Evolutionary conservation across 2,113 vertebrate species (phyloP).

Genomic region (Zosterops borbonicus): DNA sequence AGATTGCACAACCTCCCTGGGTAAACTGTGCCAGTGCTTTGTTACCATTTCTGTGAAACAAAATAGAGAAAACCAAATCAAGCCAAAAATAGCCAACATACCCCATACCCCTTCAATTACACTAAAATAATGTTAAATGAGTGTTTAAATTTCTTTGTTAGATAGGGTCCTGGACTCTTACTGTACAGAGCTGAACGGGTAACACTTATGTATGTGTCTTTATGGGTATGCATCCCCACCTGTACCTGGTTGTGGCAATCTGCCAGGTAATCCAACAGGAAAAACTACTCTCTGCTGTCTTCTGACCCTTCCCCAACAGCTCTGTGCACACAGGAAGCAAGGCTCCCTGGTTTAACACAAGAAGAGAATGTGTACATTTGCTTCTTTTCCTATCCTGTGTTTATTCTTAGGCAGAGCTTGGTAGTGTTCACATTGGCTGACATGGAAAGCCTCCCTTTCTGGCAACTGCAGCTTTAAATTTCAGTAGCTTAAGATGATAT

Average conservation of each 20-base stretch:
- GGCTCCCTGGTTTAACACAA: background rate
- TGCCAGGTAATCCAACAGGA: background rate
- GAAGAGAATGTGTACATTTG: rapidly evolving
- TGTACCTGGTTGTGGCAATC: rapidly evolving
- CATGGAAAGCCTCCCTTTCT: background rate
- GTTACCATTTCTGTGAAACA: background rate
- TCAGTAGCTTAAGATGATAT: background rate
- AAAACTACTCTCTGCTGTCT: background rate
- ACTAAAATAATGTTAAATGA: background rate
- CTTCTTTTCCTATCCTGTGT: background rate
- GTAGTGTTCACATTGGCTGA: background rate
- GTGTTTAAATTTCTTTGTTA: background rate
- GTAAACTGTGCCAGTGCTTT: background rate
- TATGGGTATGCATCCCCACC: rapidly evolving
- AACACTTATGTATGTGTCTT: background rate
- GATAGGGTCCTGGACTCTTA: background rate
- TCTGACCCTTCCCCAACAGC: background rate
- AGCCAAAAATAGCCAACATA: background rate
- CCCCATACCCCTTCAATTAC: rapidly evolving
- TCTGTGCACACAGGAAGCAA: background rate
- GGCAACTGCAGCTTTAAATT: background rate
- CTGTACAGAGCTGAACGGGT: background rate
- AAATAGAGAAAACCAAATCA: background rate
- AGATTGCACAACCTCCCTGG: background rate
- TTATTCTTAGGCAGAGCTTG: background rate